Conservation (phyloP, 2,113 vertebrate genomes). For the Indicator indicator region DNA sequence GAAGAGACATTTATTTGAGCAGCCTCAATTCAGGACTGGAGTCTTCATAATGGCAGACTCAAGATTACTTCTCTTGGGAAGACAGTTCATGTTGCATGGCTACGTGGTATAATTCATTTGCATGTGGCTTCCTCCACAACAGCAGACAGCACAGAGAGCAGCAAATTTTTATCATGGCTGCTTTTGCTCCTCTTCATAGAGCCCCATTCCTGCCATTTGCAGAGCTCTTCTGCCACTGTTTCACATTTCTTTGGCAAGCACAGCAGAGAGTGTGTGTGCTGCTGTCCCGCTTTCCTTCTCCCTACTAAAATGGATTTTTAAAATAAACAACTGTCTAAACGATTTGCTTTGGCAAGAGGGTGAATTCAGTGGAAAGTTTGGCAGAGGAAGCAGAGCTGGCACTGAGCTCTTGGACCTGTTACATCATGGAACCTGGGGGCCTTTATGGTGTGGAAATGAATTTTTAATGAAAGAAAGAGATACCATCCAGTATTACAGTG, state of each 20-base stretch:
- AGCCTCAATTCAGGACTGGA: background rate
- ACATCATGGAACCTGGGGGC: constrained; percentile 45
- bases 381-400: constrained; percentile 56
- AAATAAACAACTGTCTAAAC: constrained; percentile 73
- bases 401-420: constrained; percentile 48
- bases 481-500: constrained; percentile 21
- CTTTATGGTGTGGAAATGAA: constrained; percentile 39
- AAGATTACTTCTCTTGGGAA: background rate
- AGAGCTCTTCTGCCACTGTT: constrained; percentile 60
- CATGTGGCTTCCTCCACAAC: background rate
- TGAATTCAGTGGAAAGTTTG: constrained; percentile 69
- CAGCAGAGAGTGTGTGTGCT: constrained; percentile 4
- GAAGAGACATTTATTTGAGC: background rate
- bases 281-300: constrained; percentile 47
- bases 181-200: background rate
- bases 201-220: background rate
- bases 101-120: background rate
- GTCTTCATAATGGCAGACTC: background rate
- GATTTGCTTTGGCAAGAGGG: constrained; percentile 70
- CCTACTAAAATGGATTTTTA: constrained; percentile 65
- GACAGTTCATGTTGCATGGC: background rate
- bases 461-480: constrained; percentile 54
- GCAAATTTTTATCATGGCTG: constrained; percentile 36
- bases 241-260: constrained; percentile 54
- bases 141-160: constrained; percentile 1